Conservation (phyloP, 2,113 vertebrate species). For the Pelusios castaneus region DNA sequence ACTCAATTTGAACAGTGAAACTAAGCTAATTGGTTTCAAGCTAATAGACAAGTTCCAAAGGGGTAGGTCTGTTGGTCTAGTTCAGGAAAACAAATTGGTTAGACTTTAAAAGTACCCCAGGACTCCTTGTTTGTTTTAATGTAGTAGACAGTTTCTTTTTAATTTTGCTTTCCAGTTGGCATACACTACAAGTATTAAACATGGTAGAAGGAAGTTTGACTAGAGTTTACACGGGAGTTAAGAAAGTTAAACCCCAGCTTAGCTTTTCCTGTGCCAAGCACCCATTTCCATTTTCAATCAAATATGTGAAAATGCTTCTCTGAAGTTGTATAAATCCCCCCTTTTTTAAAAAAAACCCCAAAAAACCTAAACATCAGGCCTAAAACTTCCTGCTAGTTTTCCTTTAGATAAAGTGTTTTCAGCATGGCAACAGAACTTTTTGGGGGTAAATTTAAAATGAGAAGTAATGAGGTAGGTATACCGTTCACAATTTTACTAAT, state of each 20-base stretch:
- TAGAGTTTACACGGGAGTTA: neutral
- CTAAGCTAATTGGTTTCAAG: neutral
- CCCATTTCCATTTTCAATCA: neutral
- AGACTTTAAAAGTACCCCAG: no score
- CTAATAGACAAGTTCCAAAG: no score
- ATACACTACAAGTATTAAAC: neutral
- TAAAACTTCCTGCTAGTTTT: neutral
- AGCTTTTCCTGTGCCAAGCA: neutral
- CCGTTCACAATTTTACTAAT: conserved; percentile 9
- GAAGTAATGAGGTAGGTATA: neutral
- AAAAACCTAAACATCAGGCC: neutral
- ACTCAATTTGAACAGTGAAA: neutral
- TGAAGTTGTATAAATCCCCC: neutral
- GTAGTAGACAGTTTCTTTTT: neutral
- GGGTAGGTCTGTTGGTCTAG: no score
- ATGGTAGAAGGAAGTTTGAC: neutral
- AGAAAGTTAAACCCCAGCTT: neutral
- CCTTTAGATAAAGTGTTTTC: neutral
- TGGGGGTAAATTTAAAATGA: neutral
- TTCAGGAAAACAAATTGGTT: no score
- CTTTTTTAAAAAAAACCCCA: neutral
- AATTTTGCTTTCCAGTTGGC: neutral
- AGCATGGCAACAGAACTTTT: neutral
- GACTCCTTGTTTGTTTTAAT: no score
- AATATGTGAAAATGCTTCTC: neutral